phyloP scores from a whole-genome alignment of 2,888 invertebrate genomes.

The Temnothorax unifasciatus region DNA sequence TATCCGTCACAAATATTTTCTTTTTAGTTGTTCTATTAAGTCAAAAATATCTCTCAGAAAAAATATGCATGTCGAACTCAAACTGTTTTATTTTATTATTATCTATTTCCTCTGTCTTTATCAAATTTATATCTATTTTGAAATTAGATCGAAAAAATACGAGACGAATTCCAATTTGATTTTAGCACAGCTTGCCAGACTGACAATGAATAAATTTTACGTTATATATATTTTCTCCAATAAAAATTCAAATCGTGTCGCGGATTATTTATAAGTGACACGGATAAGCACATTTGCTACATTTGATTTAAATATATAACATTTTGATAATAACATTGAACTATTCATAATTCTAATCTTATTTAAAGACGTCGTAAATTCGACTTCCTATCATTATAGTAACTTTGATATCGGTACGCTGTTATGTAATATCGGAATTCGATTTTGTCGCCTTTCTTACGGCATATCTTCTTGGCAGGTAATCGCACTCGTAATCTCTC shows the following conservation, averaged over 20 bases:
- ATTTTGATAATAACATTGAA: no score
- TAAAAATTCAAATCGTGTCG: slow-evolving; percentile 7
- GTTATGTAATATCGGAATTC: slow-evolving; percentile 43
- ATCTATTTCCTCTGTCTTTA: not conserved
- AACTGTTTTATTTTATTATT: not conserved
- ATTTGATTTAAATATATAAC: no score
- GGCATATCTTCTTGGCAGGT: not conserved
- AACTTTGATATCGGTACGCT: slow-evolving; percentile 20
- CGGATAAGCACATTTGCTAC: slow-evolving; percentile 27
- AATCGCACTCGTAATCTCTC: slow-evolving; percentile 35
- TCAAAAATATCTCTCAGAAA: not conserved
- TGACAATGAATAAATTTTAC: not conserved
- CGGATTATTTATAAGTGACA: slow-evolving; percentile 6
- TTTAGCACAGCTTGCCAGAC: not conserved
- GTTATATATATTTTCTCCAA: not conserved
- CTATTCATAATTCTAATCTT: no score
- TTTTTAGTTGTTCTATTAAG: not conserved
- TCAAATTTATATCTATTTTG: no score
- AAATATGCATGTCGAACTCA: not conserved
- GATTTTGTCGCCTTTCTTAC: slow-evolving; percentile 43
- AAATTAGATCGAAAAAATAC: not conserved
- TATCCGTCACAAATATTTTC: not conserved
- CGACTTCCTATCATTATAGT: slow-evolving; percentile 42
- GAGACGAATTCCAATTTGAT: not conserved
- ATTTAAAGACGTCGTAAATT: no score